Percentiles rank a stretch among this genome's conserved stretches.
These are phyloP conservation scores for Liasis olivaceus DNA, from an alignment of 2,797 vertebrate species.

Conservation along the genomic window DNA sequence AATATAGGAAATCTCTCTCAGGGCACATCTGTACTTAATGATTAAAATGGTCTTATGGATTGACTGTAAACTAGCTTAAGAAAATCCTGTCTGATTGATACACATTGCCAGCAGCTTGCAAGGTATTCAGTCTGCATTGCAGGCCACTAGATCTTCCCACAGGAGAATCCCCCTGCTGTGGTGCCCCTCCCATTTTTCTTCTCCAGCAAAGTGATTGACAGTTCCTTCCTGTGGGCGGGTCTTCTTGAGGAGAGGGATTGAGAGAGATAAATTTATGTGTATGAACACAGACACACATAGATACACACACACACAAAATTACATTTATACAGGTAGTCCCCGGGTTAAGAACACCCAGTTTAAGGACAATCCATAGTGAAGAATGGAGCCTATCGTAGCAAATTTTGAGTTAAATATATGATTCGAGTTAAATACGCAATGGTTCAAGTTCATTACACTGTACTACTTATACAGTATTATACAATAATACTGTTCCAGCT, in stretches of 20 bases:
- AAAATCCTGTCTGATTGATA: neutral
- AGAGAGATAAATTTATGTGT: neutral
- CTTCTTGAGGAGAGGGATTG: neutral
- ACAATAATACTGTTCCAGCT: too few relatives aligned
- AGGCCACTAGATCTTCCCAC: neutral
- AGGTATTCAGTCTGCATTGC: neutral
- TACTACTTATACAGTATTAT: too few relatives aligned
- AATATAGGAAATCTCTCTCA: neutral
- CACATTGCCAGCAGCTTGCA: neutral
- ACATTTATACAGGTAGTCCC: neutral
- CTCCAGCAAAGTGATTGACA: neutral
- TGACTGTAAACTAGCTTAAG: neutral
- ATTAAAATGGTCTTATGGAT: neutral
- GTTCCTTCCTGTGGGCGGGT: neutral
- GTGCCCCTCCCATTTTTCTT: neutral
- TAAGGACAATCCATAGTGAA: too few relatives aligned
- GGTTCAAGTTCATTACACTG: too few relatives aligned
- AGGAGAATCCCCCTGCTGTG: neutral
- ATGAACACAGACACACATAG: neutral
- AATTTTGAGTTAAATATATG: too few relatives aligned
- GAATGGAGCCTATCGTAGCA: too few relatives aligned
- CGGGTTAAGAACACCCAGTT: too few relatives aligned
- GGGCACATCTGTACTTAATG: neutral
- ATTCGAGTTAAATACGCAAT: too few relatives aligned
- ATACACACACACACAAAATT: neutral